A percentile compares a stretch with the other conserved stretches of the same genome.
These are phyloP conservation scores for Chloroceryle amazona DNA, from an alignment of 2,797 vertebrate genomes.

Conservation along the genomic window DNA sequence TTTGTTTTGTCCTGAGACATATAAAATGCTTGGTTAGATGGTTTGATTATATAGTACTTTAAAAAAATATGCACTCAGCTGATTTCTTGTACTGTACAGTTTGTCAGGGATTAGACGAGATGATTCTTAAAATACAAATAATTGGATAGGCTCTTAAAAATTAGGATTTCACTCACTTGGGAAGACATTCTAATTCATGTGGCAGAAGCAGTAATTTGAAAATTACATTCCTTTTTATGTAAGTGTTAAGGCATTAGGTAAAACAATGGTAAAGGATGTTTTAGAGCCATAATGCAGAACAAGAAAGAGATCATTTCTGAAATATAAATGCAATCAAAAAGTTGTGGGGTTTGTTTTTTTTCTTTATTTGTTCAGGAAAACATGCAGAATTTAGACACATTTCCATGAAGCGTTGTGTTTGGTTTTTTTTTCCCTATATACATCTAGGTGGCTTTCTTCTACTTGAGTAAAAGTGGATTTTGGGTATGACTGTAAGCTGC, in stretches of 20 bases:
- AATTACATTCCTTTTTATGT: background rate
- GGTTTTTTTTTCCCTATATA: rapidly evolving
- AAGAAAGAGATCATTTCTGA: background rate
- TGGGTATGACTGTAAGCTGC: background rate
- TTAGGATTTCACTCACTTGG: background rate
- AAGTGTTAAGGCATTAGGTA: background rate
- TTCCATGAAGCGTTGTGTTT: background rate
- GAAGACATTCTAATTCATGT: background rate
- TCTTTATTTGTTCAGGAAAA: background rate
- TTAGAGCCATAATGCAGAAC: background rate
- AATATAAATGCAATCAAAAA: background rate
- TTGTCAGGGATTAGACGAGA: slow-evolving; percentile 36
- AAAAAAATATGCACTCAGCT: background rate
- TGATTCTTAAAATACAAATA: slow-evolving; percentile 35
- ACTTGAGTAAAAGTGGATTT: background rate
- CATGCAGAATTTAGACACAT: background rate
- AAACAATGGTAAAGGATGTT: background rate
- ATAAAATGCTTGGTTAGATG: slow-evolving; percentile 44
- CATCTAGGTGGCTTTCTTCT: rapidly evolving
- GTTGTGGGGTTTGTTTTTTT: background rate
- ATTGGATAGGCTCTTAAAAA: slow-evolving; percentile 25
- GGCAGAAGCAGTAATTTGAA: background rate
- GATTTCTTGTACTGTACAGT: background rate
- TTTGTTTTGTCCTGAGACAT: slow-evolving; percentile 64
- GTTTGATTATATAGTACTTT: slow-evolving; percentile 30